Evolutionary conservation across 2,888 invertebrate species (phyloP).

Genomic region (Heteromyza rotundicornis): DNA sequence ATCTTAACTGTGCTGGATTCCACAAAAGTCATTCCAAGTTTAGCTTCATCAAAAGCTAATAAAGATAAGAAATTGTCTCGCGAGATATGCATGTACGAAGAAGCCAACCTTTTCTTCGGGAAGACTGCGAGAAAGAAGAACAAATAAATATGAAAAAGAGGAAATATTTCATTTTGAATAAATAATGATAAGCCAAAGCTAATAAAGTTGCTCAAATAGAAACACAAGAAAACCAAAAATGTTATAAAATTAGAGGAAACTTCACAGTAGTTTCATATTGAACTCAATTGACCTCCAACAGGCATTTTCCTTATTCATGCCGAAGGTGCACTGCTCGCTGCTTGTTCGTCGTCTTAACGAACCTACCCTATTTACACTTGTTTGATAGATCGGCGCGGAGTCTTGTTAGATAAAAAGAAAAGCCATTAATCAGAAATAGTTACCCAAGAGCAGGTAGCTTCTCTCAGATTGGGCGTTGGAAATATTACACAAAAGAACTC

Average conservation of each 20-base stretch:
- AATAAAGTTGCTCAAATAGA: too few species aligned
- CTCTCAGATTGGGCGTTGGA: too few species aligned
- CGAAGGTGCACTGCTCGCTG: too few species aligned
- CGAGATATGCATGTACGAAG: too few species aligned
- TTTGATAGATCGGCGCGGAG: background rate
- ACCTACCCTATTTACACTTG: background rate
- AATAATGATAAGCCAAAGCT: too few species aligned
- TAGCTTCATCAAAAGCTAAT: too few species aligned
- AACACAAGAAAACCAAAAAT: too few species aligned
- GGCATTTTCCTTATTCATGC: background rate
- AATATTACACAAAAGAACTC: too few species aligned
- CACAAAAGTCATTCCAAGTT: too few species aligned
- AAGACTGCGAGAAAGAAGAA: slow-evolving; percentile 12
- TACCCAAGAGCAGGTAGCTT: background rate
- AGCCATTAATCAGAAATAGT: background rate
- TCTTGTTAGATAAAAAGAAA: background rate
- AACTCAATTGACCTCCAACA: background rate
- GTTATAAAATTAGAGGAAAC: background rate
- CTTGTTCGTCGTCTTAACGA: background rate
- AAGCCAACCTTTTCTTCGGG: background rate
- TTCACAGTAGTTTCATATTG: background rate
- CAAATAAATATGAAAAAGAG: slow-evolving; percentile 43
- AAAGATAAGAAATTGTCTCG: too few species aligned
- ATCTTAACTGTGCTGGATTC: too few species aligned
- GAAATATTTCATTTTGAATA: too few species aligned